phyloP scores from a whole-genome alignment of 2,888 invertebrate species.

The Lypha dubia region DNA sequence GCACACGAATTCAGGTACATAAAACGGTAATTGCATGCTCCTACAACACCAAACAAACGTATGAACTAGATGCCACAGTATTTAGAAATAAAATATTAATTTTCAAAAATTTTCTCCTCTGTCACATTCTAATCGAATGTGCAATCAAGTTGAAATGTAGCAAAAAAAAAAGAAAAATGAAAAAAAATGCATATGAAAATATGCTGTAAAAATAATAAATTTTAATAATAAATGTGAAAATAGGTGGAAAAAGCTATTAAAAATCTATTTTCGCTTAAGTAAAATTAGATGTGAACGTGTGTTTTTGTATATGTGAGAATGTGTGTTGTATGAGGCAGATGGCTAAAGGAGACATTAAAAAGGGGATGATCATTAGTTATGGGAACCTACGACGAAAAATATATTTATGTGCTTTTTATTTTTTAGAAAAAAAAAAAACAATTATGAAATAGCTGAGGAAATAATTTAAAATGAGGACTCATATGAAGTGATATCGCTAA shows the following conservation, averaged over 20 bases:
- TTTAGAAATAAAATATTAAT: slow-evolving; percentile 71
- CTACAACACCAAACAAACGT: slow-evolving; percentile 19
- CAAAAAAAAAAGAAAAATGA: too few relatives aligned
- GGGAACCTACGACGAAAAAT: slow-evolving; percentile 63
- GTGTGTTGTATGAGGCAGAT: background rate
- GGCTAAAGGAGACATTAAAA: background rate
- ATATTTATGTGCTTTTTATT: background rate
- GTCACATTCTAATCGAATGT: slow-evolving; percentile 72
- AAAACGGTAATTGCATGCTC: slow-evolving; percentile 25
- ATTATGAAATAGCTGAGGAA: slow-evolving; percentile 5
- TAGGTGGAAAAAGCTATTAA: slow-evolving; percentile 70
- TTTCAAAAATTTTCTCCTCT: slow-evolving; percentile 70
- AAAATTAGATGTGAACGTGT: slow-evolving; percentile 7
- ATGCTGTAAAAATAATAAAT: slow-evolving; percentile 41
- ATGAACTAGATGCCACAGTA: slow-evolving; percentile 13
- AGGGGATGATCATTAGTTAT: background rate
- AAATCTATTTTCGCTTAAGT: slow-evolving; percentile 57
- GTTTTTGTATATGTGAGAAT: background rate
- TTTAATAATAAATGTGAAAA: slow-evolving; percentile 66
- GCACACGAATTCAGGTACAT: too few relatives aligned
- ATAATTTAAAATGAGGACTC: background rate
- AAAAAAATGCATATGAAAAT: slow-evolving; percentile 19
- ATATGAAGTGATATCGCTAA: background rate
- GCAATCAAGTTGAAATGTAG: slow-evolving; percentile 68
- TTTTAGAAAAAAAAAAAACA: background rate